Evolutionary conservation across 92 coral and sea anemone species (phyloP), one percentile per base, ranked within the genome.

Genomic region (Metridium senile): DNA sequence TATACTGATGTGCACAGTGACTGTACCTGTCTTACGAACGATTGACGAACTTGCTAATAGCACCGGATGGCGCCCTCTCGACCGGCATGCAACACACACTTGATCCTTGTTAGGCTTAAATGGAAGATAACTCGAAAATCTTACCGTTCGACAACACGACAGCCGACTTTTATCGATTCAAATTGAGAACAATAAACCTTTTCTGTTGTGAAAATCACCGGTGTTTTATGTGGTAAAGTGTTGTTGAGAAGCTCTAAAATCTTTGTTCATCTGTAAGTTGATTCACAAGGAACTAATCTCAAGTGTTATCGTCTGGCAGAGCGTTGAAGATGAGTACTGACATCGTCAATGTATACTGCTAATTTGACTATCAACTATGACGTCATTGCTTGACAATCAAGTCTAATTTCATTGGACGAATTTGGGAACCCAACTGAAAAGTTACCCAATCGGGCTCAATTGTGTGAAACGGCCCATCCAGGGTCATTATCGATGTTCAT

Each of bases 21-120:
- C 64, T 62, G 21, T 73, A 62, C 57, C 67, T 58, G 52, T 73
- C 78, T 21, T 23, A 32, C 31, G 25, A 28, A 11, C 18, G 9
- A 26, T 33, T 73, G 56, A 73, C 78, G 21, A 70, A 45, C 25
- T 73, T 33, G 27, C 23, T 27, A 34, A 58, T 31, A 33, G 66
- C 11, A 39, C 78, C 78, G 78, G 78, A 57, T 51, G 56, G 78
- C 68, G 57, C 26, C 63, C 46, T 56, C 56, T 73, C 46, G 47
- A 39, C 67, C 67, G 25, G 51, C 65, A 72, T 72, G 65, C 22
- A 59, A 73, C 49, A 26, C 54, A 57, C 33, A 51, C 19, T 46
- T 17, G 66, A 62, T 20, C 68, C 65, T 18, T 70, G 58, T 52
- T n/a, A 53, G 57, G n/a, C 66, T 73, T 62, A 20, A 46, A 11